Evolutionary conservation across 2,888 invertebrate species (phyloP).

Genomic region (Sinopyrophorus schimmeli): DNA sequence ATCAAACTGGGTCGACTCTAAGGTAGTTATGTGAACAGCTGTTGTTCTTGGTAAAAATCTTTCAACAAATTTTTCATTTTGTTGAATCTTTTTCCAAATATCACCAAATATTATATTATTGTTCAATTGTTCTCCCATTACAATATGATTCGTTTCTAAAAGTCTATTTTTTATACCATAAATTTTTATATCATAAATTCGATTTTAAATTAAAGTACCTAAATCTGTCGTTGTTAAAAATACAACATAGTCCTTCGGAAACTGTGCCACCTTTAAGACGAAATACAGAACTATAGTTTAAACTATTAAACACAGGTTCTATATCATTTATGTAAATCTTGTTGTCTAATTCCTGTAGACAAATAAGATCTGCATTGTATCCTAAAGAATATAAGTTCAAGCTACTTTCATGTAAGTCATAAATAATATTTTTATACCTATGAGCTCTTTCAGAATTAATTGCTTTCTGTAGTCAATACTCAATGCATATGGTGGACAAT

Average conservation of each 20-base stretch:
- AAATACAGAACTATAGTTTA: constrained; percentile 65
- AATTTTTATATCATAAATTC: too few relatives aligned
- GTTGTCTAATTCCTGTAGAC: constrained; percentile 90
- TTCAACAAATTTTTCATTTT: constrained; percentile 61
- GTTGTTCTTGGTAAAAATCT: constrained; percentile 69
- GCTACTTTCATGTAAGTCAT: too few relatives aligned
- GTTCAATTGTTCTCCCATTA: constrained; percentile 64
- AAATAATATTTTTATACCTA: too few relatives aligned
- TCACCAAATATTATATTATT: constrained; percentile 58
- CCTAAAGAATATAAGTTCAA: constrained; percentile 60
- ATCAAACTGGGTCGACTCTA: constrained; percentile 63
- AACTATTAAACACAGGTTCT: constrained; percentile 59
- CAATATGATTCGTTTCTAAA: constrained; percentile 56
- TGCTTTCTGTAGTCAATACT: constrained; percentile 85
- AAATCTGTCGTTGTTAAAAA: constrained; percentile 73
- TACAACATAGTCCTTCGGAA: constrained; percentile 80
- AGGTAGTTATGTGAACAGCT: constrained; percentile 63
- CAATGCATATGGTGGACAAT: constrained; percentile 82
- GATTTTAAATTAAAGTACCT: too few relatives aligned
- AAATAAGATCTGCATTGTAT: constrained; percentile 88
- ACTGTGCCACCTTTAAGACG: constrained; percentile 73
- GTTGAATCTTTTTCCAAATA: constrained; percentile 65
- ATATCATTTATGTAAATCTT: constrained; percentile 75
- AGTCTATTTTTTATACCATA: constrained; percentile 8
- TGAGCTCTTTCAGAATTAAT: constrained; percentile 78